A percentile compares a stretch with the other conserved stretches of the same genome.
These are phyloP conservation scores for Alloscopus bannaensis DNA, from an alignment of 2,888 invertebrate species.

Conservation along the genomic window DNA sequence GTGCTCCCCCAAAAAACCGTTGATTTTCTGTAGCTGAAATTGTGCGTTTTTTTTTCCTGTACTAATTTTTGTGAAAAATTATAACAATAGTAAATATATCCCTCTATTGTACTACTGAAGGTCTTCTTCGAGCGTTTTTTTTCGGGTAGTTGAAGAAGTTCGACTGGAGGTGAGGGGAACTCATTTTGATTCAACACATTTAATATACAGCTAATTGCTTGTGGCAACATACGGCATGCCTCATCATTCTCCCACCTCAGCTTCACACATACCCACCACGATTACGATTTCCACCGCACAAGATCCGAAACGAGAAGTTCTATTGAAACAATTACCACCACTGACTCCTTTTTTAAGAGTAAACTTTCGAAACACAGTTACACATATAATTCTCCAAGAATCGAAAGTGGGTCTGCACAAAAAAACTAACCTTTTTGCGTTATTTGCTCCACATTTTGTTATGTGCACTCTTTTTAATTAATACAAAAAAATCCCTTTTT, in stretches of 20 bases:
- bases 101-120: too few relatives aligned
- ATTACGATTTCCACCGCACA: conserved; percentile 13
- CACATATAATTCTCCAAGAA: too few relatives aligned
- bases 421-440: too few relatives aligned
- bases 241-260: conserved; percentile 24
- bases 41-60: conserved; percentile 2
- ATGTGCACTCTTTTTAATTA: too few relatives aligned
- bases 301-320: conserved; percentile 25
- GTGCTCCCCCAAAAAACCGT: conserved; percentile 7
- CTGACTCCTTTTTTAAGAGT: neutral
- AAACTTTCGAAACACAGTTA: too few relatives aligned
- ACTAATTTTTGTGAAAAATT: too few relatives aligned
- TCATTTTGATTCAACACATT: conserved; percentile 9
- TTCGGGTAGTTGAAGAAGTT: too few relatives aligned
- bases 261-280: conserved; percentile 27
- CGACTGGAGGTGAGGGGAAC: neutral
- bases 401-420: neutral
- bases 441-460: too few relatives aligned
- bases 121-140: too few relatives aligned
- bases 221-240: conserved; percentile 57
- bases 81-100: too few relatives aligned
- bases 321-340: conserved; percentile 45
- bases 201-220: conserved; percentile 29
- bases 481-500: too few relatives aligned
- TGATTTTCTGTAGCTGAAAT: conserved; percentile 27